phyloP scores from a whole-genome alignment of 2,888 invertebrate species.

The Xylota segnis region DNA sequence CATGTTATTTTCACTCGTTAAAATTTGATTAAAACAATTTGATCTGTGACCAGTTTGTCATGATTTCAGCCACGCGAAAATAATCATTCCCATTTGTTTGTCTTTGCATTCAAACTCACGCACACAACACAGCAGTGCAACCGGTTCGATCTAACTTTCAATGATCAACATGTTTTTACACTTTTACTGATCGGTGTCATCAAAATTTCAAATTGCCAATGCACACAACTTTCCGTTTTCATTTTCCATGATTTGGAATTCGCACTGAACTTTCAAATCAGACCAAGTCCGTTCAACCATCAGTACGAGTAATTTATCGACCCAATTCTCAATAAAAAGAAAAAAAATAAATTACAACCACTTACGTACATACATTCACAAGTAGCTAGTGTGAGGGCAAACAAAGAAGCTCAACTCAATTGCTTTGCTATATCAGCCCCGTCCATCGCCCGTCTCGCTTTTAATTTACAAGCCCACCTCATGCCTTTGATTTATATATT shows the following conservation, averaged over 20 bases:
- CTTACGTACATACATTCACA: conserved; percentile 44
- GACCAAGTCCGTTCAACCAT: conserved; percentile 23
- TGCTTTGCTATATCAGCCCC: conserved; percentile 22
- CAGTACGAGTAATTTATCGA: conserved; percentile 54
- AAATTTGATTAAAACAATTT: not conserved
- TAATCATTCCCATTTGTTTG: not conserved
- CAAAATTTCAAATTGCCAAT: not conserved
- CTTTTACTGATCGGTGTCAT: not conserved
- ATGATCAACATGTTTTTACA: not conserved
- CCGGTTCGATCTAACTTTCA: not conserved
- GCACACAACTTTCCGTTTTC: not conserved
- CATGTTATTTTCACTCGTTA: not conserved
- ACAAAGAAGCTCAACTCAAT: conserved; percentile 63
- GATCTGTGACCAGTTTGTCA: not conserved
- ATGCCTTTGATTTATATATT: conserved; percentile 25
- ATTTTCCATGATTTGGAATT: conserved; percentile 3
- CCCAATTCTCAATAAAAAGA: conserved; percentile 55
- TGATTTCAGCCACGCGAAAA: not conserved
- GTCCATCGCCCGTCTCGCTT: not conserved
- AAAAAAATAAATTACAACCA: conserved; percentile 49
- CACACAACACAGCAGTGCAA: not conserved
- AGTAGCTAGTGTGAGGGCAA: conserved; percentile 29
- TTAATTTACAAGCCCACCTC: conserved; percentile 36
- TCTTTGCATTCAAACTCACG: not conserved
- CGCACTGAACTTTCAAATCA: conserved; percentile 43